phyloP scores from a whole-genome alignment of 1,140 invertebrate genomes.

The Eumaeus atala region DNA sequence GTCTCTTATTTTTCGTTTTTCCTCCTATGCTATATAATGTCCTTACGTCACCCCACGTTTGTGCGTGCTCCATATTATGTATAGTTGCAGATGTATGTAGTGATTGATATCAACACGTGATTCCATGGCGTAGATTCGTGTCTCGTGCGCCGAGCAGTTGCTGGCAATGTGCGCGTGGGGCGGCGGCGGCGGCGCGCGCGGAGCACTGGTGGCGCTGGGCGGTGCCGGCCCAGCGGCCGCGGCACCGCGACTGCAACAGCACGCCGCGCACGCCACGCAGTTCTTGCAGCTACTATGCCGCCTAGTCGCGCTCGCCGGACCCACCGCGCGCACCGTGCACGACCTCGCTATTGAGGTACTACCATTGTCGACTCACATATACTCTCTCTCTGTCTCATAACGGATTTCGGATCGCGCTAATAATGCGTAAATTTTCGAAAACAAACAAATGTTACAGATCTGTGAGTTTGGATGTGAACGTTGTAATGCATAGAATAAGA shows the following conservation, averaged over 20 bases:
- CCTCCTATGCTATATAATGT: too few species aligned
- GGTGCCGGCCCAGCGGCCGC: constrained; percentile 40
- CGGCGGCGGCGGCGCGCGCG: constrained; percentile 49
- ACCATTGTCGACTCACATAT: neutral
- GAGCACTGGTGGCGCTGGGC: constrained; percentile 45
- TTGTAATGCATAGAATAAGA: too few species aligned
- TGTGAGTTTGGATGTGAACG: too few species aligned
- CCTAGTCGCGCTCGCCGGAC: constrained; percentile 60
- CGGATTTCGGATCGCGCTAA: too few species aligned
- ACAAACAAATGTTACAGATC: too few species aligned
- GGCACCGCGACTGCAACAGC: constrained; percentile 37
- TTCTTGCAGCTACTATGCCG: constrained; percentile 66
- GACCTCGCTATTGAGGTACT: constrained; percentile 50
- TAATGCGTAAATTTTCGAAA: too few species aligned
- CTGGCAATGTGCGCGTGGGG: constrained; percentile 66
- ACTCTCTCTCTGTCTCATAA: too few species aligned
- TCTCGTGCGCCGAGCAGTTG: constrained; percentile 63
- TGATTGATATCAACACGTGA: too few species aligned
- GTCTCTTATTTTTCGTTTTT: too few species aligned
- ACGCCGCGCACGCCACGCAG: constrained; percentile 58
- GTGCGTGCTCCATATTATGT: too few species aligned
- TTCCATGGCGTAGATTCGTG: constrained; percentile 58
- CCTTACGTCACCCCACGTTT: too few species aligned
- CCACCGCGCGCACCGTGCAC: constrained; percentile 41
- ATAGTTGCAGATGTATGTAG: too few species aligned